Evolutionary conservation across 1,140 invertebrate genomes (phyloP), one percentile per base, ranked within the genome.

Genomic region (Microplitis mediator): DNA sequence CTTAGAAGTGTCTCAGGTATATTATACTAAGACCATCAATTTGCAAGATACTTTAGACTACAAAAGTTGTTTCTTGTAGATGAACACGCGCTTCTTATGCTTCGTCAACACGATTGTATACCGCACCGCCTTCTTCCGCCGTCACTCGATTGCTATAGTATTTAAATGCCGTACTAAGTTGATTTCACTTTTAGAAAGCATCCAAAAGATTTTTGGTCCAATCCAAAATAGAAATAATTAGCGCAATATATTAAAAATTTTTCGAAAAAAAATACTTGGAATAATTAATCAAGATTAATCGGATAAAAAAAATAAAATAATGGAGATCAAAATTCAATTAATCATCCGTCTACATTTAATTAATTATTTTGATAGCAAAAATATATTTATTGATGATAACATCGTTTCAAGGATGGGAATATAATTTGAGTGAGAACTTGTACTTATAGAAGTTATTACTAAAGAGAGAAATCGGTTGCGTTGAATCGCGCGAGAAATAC

Each of bases 181-280:
- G 35, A 69, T 69, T 69, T 69, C 68, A 69, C 68, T 69, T 69
- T 69, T 69, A 69, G 68, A 69, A 69, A 69, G 68, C 68, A 69
- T 69, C 67, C 45, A 13, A 16, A 66, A 50, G 14, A n/a, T 58
- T 69, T 69, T 61, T 35, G 54, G 56, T 16, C 13, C 6, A 16
- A 34, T 63, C 61, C 6, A 63, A 32, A 56, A 56, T 16, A 56
- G n/a, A 56, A 54, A 14, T 13, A 23, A 23, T 16, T 56, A 5
- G 52, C 8, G 16, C 5, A 23, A 56, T 56, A 23, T 56, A 56
- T 56, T 6, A 11, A 13, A 56, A 16, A 23, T 51, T 58, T 58
- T 58, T 58, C 54, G n/a, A 45, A 45, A 45, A 45, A 45, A 45
- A 45, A 6, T 45, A 45, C 39, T 45, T 45, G 4, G 11, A 45